Conservation (phyloP, 1,140 invertebrate genomes). For the Ctenoplectra terminalis region DNA sequence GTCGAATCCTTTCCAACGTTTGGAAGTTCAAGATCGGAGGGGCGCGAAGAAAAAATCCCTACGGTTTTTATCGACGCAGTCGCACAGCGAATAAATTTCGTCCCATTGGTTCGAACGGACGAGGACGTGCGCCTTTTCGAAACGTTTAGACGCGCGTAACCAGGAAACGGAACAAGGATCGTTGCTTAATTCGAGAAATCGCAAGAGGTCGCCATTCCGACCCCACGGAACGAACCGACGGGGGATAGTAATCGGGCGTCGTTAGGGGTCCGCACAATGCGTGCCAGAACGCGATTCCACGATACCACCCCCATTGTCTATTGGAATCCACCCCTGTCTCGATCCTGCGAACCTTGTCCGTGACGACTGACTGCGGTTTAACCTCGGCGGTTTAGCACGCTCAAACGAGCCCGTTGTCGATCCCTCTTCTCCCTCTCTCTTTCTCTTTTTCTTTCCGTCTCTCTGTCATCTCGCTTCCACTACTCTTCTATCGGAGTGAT, state of each 20-base stretch:
- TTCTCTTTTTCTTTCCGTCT: constrained; percentile 27
- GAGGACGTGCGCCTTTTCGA: background rate
- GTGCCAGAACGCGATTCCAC: constrained; percentile 78
- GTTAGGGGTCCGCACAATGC: constrained; percentile 79
- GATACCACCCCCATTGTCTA: constrained; percentile 81
- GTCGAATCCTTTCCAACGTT: background rate
- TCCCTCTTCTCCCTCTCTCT: constrained; percentile 11
- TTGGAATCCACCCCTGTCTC: constrained; percentile 65
- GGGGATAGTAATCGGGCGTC: constrained; percentile 77
- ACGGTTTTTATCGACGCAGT: background rate
- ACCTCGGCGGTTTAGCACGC: constrained; percentile 78
- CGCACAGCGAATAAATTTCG: constrained; percentile 22
- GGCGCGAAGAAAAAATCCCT: background rate
- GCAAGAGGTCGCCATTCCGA: constrained; percentile 1
- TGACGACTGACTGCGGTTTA: constrained; percentile 78
- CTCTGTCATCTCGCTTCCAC: background rate
- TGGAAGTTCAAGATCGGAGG: background rate
- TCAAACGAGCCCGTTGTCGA: constrained; percentile 78
- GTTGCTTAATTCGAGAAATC: constrained; percentile 61
- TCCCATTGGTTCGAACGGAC: background rate
- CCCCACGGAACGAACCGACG: constrained; percentile 56
- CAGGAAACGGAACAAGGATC: constrained; percentile 21
- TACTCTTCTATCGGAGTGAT: background rate
- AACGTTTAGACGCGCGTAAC: constrained; percentile 21
- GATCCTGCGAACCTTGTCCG: constrained; percentile 64